Conservation (phyloP, 2,113 vertebrate species). For the Gymnocephalus cernua region DNA sequence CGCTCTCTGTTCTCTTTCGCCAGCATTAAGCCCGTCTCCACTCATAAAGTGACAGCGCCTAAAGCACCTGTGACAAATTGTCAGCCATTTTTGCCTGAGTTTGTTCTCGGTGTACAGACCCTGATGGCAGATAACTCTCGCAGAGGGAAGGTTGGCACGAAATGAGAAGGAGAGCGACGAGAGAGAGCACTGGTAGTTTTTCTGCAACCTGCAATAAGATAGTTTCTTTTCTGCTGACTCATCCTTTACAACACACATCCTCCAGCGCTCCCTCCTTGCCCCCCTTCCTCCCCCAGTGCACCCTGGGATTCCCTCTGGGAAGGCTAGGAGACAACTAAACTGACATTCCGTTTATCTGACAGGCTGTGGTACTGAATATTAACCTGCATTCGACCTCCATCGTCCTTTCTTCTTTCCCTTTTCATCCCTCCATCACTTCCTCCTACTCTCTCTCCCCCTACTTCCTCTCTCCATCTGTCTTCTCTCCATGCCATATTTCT, state of each 20-base stretch:
- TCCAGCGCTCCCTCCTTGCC: conserved; percentile 12
- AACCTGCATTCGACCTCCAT: conserved; percentile 71
- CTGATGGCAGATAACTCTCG: conserved; percentile 69
- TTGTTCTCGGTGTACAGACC: conserved; percentile 57
- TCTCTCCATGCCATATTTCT: background rate
- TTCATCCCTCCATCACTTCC: conserved; percentile 42
- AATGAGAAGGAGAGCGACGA: conserved; percentile 40
- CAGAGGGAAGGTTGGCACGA: conserved; percentile 59
- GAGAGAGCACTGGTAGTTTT: conserved; percentile 49
- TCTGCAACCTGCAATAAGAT: conserved; percentile 61
- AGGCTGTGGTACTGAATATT: conserved; percentile 55
- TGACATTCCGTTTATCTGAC: conserved; percentile 66
- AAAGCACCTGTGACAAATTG: conserved; percentile 74
- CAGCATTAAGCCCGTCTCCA: conserved; percentile 40
- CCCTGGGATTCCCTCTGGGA: conserved; percentile 58
- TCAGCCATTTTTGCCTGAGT: conserved; percentile 65
- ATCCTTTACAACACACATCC: conserved; percentile 48
- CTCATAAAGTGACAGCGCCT: conserved; percentile 64
- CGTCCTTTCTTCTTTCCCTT: conserved; percentile 42
- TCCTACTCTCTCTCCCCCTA: background rate
- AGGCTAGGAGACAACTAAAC: conserved; percentile 53
- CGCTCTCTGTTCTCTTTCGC: conserved; percentile 43
- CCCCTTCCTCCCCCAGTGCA: conserved; percentile 34
- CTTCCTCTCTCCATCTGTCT: background rate
- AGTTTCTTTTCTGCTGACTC: conserved; percentile 71